Evolutionary conservation across 2,888 invertebrate genomes (phyloP), one percentile per base, ranked within the genome.

Genomic region (Xanthorhoe spadicearia): DNA sequence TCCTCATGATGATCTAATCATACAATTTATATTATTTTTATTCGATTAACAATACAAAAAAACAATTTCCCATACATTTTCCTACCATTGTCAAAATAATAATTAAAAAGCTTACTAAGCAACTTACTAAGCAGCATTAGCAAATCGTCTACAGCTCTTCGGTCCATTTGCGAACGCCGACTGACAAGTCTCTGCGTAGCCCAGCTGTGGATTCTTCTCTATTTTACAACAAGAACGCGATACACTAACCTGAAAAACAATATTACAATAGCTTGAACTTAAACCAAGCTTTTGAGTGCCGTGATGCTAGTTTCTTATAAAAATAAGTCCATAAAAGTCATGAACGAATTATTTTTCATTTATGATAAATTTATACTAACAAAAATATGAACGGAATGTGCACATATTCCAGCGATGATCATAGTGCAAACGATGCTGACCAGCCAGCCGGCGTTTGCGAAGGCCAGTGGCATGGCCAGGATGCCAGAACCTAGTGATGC

Each of bases 401-500:
- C 84, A 72, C 93, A 93, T 59, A 93, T 78, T 51, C 87, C 82
- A 10, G 89, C 90, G 65, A 93, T 88, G 56, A 92, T 71, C 13
- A 90, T 55, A 2, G 93, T 93, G 0, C 95, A 94, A 9, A 94
- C 80, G 8, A 95, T 85, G 5, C 96, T 96, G 10, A 95, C 92
- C 70, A 94, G 92, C 77, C 96, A 92, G 19, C 96, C 96, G 13
- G 96, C 94, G 83, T 96, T 95, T 51, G 94, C 94, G 77, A 96
- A 95, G 2, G 96, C 96, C 64, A 95, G 83, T 0, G 96, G 96
- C 88, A 96, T 94, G 4, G 96, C 96, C 55, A 96, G 87, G 49
- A 96, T 94, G 1, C 96, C 96, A 0, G 96, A 96, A 0, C 97
- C 96, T 43, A 96, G 89, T 0, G 93, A 93, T 0, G 93, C 84